Percentiles rank a stretch among this genome's conserved stretches.
phyloP scores from a whole-genome alignment of 2,888 invertebrate species.

The Poecilobothrus nobilitatus region DNA sequence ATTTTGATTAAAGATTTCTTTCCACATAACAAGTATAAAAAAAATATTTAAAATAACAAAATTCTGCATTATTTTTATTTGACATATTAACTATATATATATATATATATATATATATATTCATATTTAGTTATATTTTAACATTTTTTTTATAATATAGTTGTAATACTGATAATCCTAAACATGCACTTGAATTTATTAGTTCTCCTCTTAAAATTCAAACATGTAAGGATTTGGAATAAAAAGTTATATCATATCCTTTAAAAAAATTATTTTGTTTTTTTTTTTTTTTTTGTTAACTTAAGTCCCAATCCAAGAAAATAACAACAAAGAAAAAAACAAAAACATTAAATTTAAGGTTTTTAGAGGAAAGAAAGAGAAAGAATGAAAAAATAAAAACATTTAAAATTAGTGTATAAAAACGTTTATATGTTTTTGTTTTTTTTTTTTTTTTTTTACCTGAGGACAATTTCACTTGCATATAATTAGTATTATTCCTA shows the following conservation, averaged over 20 bases:
- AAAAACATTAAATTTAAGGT: background rate
- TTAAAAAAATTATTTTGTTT: background rate
- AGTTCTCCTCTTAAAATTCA: background rate
- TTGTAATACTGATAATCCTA: background rate
- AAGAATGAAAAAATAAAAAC: background rate
- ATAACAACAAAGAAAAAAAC: background rate
- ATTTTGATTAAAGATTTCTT: too few relatives aligned
- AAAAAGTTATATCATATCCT: conserved; percentile 1
- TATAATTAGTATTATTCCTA: background rate
- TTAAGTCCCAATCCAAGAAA: background rate
- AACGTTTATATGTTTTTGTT: background rate
- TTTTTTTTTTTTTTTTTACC: background rate
- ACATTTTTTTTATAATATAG: too few relatives aligned
- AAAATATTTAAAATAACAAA: too few relatives aligned
- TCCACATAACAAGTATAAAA: too few relatives aligned
- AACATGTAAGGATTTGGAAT: background rate
- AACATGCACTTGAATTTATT: background rate
- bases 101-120: too few relatives aligned
- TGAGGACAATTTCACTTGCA: conserved; percentile 1
- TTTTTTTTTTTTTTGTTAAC: background rate
- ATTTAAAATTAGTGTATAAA: background rate
- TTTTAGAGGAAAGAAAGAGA: background rate
- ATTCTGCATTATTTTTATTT: too few relatives aligned
- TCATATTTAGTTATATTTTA: too few relatives aligned
- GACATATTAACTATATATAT: too few relatives aligned